Evolutionary conservation across 2,888 invertebrate genomes (phyloP).

Genomic region (Scaeva pyrastri): DNA sequence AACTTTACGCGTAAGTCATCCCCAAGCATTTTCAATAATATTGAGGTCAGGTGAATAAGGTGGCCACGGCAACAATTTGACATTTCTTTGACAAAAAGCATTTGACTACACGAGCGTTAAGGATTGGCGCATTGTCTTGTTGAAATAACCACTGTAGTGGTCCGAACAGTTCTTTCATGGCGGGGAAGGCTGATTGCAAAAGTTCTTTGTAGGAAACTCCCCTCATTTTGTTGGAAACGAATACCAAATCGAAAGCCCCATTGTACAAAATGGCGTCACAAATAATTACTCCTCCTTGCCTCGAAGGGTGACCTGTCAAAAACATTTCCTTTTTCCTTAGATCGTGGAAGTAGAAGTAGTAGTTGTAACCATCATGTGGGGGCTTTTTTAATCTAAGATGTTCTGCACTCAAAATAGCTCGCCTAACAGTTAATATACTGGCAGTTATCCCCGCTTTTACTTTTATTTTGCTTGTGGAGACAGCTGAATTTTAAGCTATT

Average conservation of each 20-base stretch:
- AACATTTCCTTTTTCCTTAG: background rate
- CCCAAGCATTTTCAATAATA: too few relatives aligned
- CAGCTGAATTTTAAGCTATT: background rate
- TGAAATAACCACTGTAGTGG: too few relatives aligned
- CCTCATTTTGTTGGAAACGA: constrained; percentile 3
- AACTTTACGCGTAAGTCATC: too few relatives aligned
- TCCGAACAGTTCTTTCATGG: background rate
- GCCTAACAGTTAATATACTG: background rate
- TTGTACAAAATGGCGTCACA: too few relatives aligned
- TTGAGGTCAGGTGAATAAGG: too few relatives aligned
- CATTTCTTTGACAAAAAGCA: too few relatives aligned
- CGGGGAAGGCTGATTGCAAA: background rate
- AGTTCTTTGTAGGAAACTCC: background rate
- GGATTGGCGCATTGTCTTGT: too few relatives aligned
- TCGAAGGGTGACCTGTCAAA: background rate
- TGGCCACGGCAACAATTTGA: too few relatives aligned
- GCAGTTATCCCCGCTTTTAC: background rate
- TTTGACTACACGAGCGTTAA: too few relatives aligned
- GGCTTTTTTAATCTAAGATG: background rate
- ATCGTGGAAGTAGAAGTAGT: too few relatives aligned
- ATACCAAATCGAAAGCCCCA: background rate
- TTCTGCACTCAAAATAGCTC: background rate
- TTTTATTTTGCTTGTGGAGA: background rate
- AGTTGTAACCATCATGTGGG: too few relatives aligned
- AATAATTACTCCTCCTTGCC: background rate